Evolutionary conservation across 2,888 invertebrate genomes (phyloP).

Genomic region (Dynastes grantii): DNA sequence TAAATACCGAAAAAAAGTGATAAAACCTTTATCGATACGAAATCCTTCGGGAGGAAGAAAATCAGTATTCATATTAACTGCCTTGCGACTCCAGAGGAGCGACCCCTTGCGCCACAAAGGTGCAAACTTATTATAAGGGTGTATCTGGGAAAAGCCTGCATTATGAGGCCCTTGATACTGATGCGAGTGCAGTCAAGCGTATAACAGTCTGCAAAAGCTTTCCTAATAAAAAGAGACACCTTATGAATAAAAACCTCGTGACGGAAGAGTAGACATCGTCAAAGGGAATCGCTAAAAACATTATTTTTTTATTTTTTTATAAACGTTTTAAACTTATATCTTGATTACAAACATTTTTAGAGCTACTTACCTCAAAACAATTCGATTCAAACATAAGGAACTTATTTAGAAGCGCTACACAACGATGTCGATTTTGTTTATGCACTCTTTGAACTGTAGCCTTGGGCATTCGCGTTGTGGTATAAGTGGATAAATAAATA

Average conservation of each 20-base stretch:
- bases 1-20: slow-evolving; percentile 60
- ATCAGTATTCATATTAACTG: slow-evolving; percentile 69
- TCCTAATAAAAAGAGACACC: slow-evolving; percentile 64
- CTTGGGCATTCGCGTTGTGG: slow-evolving; percentile 42
- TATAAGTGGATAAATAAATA: slow-evolving; percentile 51
- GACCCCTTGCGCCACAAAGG: slow-evolving; percentile 61
- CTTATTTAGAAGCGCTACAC: slow-evolving; percentile 18
- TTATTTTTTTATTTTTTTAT: slow-evolving; percentile 6
- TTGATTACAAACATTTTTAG: no score
- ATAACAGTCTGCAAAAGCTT: slow-evolving; percentile 66
- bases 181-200: slow-evolving; percentile 67
- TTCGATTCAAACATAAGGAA: neutral
- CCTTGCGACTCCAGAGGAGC: slow-evolving; percentile 66
- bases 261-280: slow-evolving; percentile 35
- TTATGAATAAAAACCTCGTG: slow-evolving; percentile 55
- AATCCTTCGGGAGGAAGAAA: slow-evolving; percentile 61
- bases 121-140: slow-evolving; percentile 70
- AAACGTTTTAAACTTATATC: neutral
- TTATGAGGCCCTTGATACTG: slow-evolving; percentile 67
- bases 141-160: slow-evolving; percentile 68
- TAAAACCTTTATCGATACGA: slow-evolving; percentile 64
- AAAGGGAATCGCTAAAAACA: slow-evolving; percentile 16
- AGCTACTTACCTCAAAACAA: neutral
- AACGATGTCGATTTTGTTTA: slow-evolving; percentile 22
- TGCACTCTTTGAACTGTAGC: slow-evolving; percentile 41